phyloP scores from a whole-genome alignment of 1,140 invertebrate genomes.

The Panagrolaimus sp. region DNA sequence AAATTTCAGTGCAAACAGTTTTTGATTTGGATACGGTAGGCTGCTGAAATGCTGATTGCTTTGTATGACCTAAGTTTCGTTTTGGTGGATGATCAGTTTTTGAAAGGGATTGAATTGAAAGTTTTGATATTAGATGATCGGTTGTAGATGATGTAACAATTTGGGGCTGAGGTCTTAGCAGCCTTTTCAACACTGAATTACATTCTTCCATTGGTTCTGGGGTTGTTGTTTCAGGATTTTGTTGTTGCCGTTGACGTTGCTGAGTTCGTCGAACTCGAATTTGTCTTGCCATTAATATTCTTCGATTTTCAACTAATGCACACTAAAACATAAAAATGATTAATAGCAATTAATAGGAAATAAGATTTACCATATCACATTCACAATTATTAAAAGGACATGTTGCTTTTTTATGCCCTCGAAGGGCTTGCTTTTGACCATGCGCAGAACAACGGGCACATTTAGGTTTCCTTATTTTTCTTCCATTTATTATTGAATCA shows the following conservation, averaged over 20 bases:
- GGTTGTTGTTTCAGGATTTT: background rate
- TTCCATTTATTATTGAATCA: conserved; percentile 14
- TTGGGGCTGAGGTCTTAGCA: no score
- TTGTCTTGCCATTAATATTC: conserved; percentile 43
- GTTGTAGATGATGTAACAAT: no score
- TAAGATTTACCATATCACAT: conserved; percentile 32
- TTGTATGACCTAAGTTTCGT: no score
- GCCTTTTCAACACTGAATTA: no score
- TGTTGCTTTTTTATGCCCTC: conserved; percentile 46
- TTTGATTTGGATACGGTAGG: no score
- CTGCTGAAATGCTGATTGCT: no score
- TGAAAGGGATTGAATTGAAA: no score
- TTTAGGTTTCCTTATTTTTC: conserved; percentile 45
- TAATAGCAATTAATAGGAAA: background rate
- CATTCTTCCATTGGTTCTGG: background rate
- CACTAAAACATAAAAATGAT: conserved; percentile 27
- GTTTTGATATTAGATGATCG: no score
- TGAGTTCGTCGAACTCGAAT: conserved; percentile 47
- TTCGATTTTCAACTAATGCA: conserved; percentile 42
- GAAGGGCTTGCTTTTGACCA: conserved; percentile 38
- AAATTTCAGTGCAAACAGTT: no score
- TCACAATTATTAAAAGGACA: conserved; percentile 39
- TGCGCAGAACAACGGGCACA: conserved; percentile 47
- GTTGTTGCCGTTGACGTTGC: conserved; percentile 27
- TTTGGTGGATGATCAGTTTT: no score